Base-by-base conservation (phyloP, 1,140 invertebrate species). In the Drosophila asahinai region DNA sequence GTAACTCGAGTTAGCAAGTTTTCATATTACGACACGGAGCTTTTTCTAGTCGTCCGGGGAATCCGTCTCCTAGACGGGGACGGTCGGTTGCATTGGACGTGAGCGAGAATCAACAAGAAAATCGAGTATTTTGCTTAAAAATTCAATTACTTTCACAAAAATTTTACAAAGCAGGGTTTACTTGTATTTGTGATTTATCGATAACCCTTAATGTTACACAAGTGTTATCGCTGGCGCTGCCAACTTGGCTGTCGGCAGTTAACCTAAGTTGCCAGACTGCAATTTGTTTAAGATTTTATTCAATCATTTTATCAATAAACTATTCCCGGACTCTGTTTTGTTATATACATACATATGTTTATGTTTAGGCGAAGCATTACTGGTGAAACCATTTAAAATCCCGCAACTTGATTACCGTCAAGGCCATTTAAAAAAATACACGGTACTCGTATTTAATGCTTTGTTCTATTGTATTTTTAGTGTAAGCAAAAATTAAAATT, bases 81-180 rank as follows among this genome's bases (percentile, higher is more conserved):
- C 30, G 63, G n/a, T 54, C 49, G 33, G 25, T 71, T 55, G 63
- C 63, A 71, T 68, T 22, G 63, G 63, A 67, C 62, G 62, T 65
- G 30, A 8, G 27, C 38, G 30, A 45, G 30, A 66, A 60, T 40
- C 42, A 71, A 54, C 66, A 27, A 58, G 38, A 72, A 47, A 27
- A 59, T 42, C 14, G 43, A 71, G 52, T 49, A 72, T 71, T 71
- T 49, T 14, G 51, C 51, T 43, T 49, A 9, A 59, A 71, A 58
- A 58, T 71, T 17, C 62, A 66, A 54, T 71, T 68, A 67, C 62
- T 68, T 72, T 72, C 68, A 70, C 66, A 72, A 71, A 71, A 70
- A 58, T 48, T 57, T 68, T 65, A 65, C 63, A 67, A 70, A 68
- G 47, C 63, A 67, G 17, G 33, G 61, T 59, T 59, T 42, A 63